These are phyloP conservation scores for Cynocephalus volans DNA, from an alignment of 2,113 vertebrate genomes.

Conservation along the genomic window DNA sequence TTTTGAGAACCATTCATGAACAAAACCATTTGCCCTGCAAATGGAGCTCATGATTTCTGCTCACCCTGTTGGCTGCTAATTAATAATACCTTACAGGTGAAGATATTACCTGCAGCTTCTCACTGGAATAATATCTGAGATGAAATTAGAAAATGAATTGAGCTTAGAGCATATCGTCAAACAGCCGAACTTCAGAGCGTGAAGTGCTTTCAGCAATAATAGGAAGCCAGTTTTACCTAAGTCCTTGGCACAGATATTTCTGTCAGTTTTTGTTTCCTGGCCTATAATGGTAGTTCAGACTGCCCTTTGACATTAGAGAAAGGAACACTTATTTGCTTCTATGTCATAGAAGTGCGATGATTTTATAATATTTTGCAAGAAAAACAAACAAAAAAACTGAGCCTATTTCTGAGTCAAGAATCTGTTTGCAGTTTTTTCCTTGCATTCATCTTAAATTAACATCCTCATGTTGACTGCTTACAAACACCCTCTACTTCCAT, in stretches of 20 bases:
- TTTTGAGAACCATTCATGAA: slow-evolving; percentile 75
- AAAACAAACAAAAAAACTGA: neutral
- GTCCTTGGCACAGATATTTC: neutral
- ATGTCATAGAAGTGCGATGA: neutral
- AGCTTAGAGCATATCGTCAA: neutral
- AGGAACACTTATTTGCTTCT: neutral
- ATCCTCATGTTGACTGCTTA: neutral
- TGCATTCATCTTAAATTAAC: neutral
- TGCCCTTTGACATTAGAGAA: neutral
- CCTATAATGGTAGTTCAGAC: neutral
- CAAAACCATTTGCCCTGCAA: slow-evolving; percentile 53
- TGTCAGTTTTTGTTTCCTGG: neutral
- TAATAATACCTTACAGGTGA: neutral
- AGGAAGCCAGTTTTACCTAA: fast-evolving
- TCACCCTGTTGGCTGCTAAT: slow-evolving; percentile 58
- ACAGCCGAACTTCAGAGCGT: neutral
- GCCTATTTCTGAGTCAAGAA: neutral
- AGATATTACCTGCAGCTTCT: neutral
- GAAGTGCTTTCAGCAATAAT: neutral
- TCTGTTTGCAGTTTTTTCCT: neutral
- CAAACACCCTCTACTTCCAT: neutral
- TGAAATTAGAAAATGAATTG: slow-evolving; percentile 28
- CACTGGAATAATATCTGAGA: neutral
- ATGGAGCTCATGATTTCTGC: slow-evolving; percentile 57
- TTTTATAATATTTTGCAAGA: slow-evolving; percentile 20